These are phyloP conservation scores for Dolichoris vasculosae DNA, from an alignment of 1,140 invertebrate species.

Conservation along the genomic window DNA sequence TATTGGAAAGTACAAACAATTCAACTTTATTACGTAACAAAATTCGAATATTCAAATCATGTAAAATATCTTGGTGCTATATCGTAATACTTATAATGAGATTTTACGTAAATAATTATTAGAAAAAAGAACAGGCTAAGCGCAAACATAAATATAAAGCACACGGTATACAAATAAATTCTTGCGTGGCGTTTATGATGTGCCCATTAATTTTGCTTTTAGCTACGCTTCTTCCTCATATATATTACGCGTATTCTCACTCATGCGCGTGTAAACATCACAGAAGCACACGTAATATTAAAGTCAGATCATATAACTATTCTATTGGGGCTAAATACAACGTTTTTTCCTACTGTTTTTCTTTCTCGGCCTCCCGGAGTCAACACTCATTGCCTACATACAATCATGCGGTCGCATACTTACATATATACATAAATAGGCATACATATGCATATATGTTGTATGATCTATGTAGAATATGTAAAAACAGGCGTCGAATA, in stretches of 20 bases:
- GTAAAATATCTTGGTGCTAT: not conserved
- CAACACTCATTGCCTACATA: not conserved
- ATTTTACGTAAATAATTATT: not conserved
- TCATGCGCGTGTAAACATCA: not conserved
- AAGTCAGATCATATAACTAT: slow-evolving; percentile 4
- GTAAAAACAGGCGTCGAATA: not conserved
- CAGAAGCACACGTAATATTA: slow-evolving; percentile 26
- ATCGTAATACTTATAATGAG: not conserved
- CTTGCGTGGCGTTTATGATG: not conserved
- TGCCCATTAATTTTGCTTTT: slow-evolving; percentile 42
- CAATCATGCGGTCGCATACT: not conserved
- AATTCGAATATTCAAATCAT: not conserved
- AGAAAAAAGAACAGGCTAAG: not conserved
- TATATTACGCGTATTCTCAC: slow-evolving; percentile 23
- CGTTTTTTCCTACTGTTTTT: not conserved
- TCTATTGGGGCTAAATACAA: slow-evolving; percentile 50
- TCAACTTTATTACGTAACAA: not conserved
- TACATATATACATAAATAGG: not conserved
- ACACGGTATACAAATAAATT: slow-evolving; percentile 33
- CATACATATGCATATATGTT: too few species aligned
- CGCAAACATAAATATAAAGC: not conserved
- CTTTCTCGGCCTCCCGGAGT: slow-evolving; percentile 1
- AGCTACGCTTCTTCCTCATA: slow-evolving; percentile 8
- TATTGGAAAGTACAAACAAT: not conserved
- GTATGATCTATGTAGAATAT: not conserved